Evolutionary conservation across 2,113 vertebrate species (phyloP), one percentile per base, ranked within the genome.

Genomic region (Loxodonta africana): DNA sequence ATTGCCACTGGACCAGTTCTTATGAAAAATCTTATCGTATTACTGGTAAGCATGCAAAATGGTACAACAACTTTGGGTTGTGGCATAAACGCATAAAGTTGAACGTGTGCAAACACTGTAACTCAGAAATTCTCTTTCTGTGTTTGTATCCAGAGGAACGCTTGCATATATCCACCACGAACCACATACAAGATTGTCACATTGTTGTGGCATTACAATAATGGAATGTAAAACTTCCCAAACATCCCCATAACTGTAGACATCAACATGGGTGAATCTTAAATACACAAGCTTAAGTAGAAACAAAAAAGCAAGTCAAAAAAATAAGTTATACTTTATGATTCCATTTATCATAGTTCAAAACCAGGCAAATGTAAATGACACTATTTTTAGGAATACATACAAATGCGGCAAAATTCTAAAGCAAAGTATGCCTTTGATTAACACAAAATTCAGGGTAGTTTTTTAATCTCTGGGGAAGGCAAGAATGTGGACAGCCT

Each of bases 291-390:
- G 28, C 46, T 44, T 84, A 77, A 73, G 77, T 8, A 48, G 44
- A 90, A 88, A 88, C 41, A 77, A 51, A 62, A 6, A 6, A 81
- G 17, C 4, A 67, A 28, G 8, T 37, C 71, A 62, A 4, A 88
- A 95, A 67, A 67, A 93, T 9, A 90, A 80, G n/a, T 81, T 25
- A 62, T 30, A 85, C 5, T 33, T 93, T 78, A 51, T 81, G 23
- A 69, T 92, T 92, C 90, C 10, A 76, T 91, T 93, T 87, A 80
- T 67, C 28, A 23, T 74, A 51, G 21, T 69, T 90, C n/a, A 94
- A 67, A 90, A 30, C 8, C 37, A 77, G 30, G 51, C 17, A 94
- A 78, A 83, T 83, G 63, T 71, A 93, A 73, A 65, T 85, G 21
- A 26, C 80, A 30, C 14, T 10, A 6, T 62, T 78, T 73, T 44